Evolutionary conservation across 2,797 vertebrate species (phyloP).

Genomic region (Melanotaenia pygmaea): DNA sequence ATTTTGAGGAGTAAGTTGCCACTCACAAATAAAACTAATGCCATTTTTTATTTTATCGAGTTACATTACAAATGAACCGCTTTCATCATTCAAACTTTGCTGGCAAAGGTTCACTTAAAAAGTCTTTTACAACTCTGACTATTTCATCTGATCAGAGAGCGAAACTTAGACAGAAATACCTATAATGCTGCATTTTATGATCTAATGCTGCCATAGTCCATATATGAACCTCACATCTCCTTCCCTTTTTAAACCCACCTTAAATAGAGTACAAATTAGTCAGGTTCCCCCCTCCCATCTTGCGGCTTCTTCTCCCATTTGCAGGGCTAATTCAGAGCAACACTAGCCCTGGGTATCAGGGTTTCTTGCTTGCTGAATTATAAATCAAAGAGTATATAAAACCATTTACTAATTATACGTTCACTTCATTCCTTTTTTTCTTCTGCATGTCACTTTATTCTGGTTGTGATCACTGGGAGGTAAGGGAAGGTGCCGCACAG

Average conservation of each 20-base stretch:
- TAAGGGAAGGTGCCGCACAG: slow-evolving; percentile 57
- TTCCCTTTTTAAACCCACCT: slow-evolving; percentile 67
- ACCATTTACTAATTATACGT: slow-evolving; percentile 79
- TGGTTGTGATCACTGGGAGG: slow-evolving; percentile 61
- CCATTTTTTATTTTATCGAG: slow-evolving; percentile 9
- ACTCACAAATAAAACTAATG: slow-evolving; percentile 12
- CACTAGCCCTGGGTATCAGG: slow-evolving; percentile 72
- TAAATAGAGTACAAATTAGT: slow-evolving; percentile 68
- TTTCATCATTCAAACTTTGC: slow-evolving; percentile 51
- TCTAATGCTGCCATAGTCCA: slow-evolving; percentile 39
- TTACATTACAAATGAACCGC: slow-evolving; percentile 35
- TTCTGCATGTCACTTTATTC: slow-evolving; percentile 72
- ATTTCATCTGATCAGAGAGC: slow-evolving; percentile 35
- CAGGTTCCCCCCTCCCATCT: slow-evolving; percentile 30
- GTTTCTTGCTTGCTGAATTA: slow-evolving; percentile 80
- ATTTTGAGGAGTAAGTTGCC: slow-evolving; percentile 21
- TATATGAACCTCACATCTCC: slow-evolving; percentile 71
- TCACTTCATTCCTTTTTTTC: slow-evolving; percentile 54
- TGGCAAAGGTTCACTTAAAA: slow-evolving; percentile 39
- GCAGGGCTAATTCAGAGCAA: slow-evolving; percentile 75
- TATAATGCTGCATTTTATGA: slow-evolving; percentile 39
- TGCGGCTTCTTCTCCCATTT: slow-evolving; percentile 63
- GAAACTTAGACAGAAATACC: slow-evolving; percentile 6
- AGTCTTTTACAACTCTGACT: slow-evolving; percentile 36
- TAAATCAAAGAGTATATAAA: slow-evolving; percentile 85